phyloP scores from a whole-genome alignment of 2,797 vertebrate genomes.

The Morelia viridis region DNA sequence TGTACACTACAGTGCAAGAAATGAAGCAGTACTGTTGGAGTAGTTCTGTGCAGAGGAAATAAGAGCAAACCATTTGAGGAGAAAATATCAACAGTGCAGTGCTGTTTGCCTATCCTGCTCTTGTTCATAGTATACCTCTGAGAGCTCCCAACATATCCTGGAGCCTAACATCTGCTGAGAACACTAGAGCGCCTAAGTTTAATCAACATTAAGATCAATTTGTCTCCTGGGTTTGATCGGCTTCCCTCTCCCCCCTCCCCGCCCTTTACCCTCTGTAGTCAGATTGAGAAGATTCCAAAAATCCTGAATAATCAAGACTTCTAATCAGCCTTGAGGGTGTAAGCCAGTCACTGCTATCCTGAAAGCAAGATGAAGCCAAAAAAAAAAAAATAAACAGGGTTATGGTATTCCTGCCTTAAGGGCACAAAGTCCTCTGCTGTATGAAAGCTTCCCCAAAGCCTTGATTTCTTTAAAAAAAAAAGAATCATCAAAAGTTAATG shows the following conservation, averaged over 20 bases:
- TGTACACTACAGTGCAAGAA: conserved; percentile 42
- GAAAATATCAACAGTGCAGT: conserved; percentile 20
- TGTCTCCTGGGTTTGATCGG: conserved; percentile 2
- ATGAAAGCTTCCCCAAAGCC: conserved; percentile 33
- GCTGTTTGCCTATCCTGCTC: not conserved
- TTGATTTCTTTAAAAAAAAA: not conserved
- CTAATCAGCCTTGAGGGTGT: conserved; percentile 48
- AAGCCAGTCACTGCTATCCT: conserved; percentile 43
- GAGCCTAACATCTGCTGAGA: conserved; percentile 30
- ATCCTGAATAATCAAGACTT: conserved; percentile 31
- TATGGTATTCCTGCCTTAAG: conserved; percentile 59
- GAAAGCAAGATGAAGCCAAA: conserved; percentile 48
- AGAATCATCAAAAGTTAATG: not conserved
- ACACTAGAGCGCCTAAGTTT: not conserved
- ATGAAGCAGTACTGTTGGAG: conserved; percentile 8
- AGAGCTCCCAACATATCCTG: not conserved
- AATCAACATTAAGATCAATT: conserved; percentile 47
- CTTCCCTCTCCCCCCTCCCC: not conserved
- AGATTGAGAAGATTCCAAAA: conserved; percentile 31
- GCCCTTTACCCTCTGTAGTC: not conserved
- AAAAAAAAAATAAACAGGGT: conserved; percentile 45
- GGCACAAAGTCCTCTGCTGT: conserved; percentile 52
- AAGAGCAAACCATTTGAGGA: conserved; percentile 56
- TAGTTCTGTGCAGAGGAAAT: conserved; percentile 38
- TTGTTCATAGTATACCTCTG: conserved; percentile 3